Evolutionary conservation across 2,888 invertebrate species (phyloP), one percentile per base, ranked within the genome.

Genomic region (Drosophila birchii): DNA sequence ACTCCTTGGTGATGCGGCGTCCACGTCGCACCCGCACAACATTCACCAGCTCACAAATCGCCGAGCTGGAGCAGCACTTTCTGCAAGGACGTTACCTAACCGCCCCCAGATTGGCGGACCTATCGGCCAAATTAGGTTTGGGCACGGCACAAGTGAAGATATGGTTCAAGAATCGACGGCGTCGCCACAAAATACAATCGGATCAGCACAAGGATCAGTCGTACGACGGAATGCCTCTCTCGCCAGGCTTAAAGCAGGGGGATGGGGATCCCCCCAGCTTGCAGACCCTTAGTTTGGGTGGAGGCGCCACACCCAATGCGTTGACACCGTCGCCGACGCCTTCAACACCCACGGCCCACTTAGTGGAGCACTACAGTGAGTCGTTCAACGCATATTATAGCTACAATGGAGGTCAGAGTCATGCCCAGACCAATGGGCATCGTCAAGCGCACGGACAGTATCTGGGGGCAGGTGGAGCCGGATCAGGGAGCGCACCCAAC

Each of bases 141-240:
- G 86, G 86, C 45, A 81, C 84, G 32, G 81, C 85, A 4, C 90
- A 90, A 58, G 90, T 91, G 2, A 90, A 88, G 67, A 88, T 86
- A 29, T 91, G 91, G 91, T 91, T 91, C 49, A 91, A 91, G 67
- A 91, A 91, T 72, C 89, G 90, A 12, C 78, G 91, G 29, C 89
- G 91, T 32, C 90, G 91, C 18, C 81, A 89, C 34, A 91, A 90
- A 58, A 78, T 90, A 1, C 86, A 88, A 70, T 62, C 88, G 34
- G 84, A 89, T 45, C 88, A 86, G 34, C 80, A 83, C 49, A 88
- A 86, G 55, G 83, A 85, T 56, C 80, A 78, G 16, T 80, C 84
- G 6, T 84, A 77, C 61, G 90, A 89, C 32, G 81, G 76, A 20
- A 89, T 89, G 81, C 83, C 87, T 5, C 54, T 82, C 14, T 89